These are phyloP conservation scores for Pipra filicauda DNA, from an alignment of 2,113 vertebrate species.

Conservation along the genomic window DNA sequence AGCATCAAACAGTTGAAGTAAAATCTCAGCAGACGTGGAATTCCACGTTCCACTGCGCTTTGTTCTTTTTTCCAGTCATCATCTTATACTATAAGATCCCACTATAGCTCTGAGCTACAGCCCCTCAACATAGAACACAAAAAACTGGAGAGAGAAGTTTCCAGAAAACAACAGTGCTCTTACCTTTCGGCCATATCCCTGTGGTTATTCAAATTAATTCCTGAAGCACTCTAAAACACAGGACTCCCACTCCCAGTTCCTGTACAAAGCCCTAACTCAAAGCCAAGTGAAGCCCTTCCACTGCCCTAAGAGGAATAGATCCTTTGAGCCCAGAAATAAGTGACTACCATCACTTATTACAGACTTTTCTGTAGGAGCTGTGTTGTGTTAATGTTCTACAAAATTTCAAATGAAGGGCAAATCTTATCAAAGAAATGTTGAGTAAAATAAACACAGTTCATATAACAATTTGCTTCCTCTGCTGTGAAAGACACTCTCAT, in stretches of 20 bases:
- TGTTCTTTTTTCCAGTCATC: neutral
- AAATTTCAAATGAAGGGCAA: conserved; percentile 11
- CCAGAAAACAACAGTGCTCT: neutral
- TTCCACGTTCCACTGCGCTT: neutral
- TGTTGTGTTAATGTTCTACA: neutral
- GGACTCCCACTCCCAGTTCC: neutral
- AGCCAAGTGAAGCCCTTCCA: neutral
- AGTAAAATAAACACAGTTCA: conserved; percentile 7
- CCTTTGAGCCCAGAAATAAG: neutral
- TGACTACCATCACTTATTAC: neutral
- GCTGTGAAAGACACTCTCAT: conserved; percentile 24
- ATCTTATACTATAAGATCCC: neutral
- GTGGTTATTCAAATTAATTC: neutral
- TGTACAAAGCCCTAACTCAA: neutral
- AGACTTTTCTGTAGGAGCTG: neutral
- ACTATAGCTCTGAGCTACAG: neutral
- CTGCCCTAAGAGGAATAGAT: neutral
- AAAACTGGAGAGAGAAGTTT: neutral
- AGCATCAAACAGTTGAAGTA: neutral
- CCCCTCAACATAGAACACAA: neutral
- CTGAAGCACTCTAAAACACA: neutral
- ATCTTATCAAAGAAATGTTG: neutral
- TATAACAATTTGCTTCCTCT: conserved; percentile 40
- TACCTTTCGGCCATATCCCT: neutral
- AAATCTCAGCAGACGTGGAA: neutral